Base-by-base conservation (phyloP, 2,888 invertebrate genomes). In the Pseudococcus jackbeardsleyi region DNA sequence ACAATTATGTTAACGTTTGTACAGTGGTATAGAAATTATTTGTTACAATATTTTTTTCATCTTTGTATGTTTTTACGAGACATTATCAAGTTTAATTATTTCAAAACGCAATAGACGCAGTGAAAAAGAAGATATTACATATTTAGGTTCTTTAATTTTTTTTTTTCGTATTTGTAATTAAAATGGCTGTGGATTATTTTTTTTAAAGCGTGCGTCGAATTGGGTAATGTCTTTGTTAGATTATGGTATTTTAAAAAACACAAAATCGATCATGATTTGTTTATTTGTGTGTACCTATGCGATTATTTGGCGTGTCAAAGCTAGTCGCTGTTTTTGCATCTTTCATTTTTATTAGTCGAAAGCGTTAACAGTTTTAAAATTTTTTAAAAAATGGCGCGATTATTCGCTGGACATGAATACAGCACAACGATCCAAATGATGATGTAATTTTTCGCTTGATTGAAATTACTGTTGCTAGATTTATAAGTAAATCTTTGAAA, bases 111-210 rank as follows among this genome's bases (percentile, higher is more conserved):
- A 82, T 46, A 12, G 46, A 46, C 79, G 79, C 79, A 19, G 22
- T 22, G 22, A 82, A 82, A 42, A 82, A 46, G 42, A 39, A 77
- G 42, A 79, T 79, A n/a, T 82, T 72, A 22, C 64, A 77, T 39
- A 72, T 82, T 82, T 82, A 82, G 79, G 46, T 82, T 79, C 26
- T 79, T 79, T 42, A 5, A 33, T 2, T 77, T 79, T 82, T 46
- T 82, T 46, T 82, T 42, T 77, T 77, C 7, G 46, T 82, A 82
- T 82, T 46, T 88, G 48, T 88, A 88, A 88, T 82, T 88, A 33
- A 88, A 88, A 88, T 88, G 88, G 88, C 88, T 88, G 88, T 88
- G 88, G 88, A 88, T 54, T 87, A 87, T 48, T 79, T 88, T 88
- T 79, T 42, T 86, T 86, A 42, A 86, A 8, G 86, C 68, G 72